Evolutionary conservation across 1,140 invertebrate species (phyloP).

Genomic region (Bombus fervidus): DNA sequence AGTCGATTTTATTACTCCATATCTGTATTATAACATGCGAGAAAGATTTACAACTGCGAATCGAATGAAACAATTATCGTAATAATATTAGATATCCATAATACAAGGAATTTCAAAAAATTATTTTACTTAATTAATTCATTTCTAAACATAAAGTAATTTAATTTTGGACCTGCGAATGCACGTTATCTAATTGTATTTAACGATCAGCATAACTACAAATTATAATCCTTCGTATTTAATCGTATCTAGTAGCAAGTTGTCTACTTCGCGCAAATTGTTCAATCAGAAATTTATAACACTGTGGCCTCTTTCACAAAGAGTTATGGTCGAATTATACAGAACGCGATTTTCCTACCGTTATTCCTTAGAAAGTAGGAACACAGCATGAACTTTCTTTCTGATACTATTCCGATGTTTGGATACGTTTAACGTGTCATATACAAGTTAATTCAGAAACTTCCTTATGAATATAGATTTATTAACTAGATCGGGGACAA

Average conservation of each 20-base stretch:
- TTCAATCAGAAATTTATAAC: not conserved
- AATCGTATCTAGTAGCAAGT: not conserved
- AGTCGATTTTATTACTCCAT: not conserved
- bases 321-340: slow-evolving; percentile 5
- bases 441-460: not conserved
- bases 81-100: no score
- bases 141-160: no score
- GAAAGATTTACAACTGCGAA: no score
- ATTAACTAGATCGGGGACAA: not conserved
- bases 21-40: not conserved
- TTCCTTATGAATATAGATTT: not conserved
- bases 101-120: no score
- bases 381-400: not conserved
- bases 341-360: not conserved
- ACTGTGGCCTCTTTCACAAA: not conserved
- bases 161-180: no score
- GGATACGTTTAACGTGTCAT: not conserved
- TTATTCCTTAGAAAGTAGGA: slow-evolving; percentile 4
- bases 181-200: no score
- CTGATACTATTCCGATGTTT: not conserved
- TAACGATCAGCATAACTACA: no score
- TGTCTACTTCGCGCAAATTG: not conserved
- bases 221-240: not conserved
- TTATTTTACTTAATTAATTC: no score
- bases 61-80: no score